Evolutionary conservation across 2,797 vertebrate species (phyloP).

Genomic region (Distichodus sexfasciatus): DNA sequence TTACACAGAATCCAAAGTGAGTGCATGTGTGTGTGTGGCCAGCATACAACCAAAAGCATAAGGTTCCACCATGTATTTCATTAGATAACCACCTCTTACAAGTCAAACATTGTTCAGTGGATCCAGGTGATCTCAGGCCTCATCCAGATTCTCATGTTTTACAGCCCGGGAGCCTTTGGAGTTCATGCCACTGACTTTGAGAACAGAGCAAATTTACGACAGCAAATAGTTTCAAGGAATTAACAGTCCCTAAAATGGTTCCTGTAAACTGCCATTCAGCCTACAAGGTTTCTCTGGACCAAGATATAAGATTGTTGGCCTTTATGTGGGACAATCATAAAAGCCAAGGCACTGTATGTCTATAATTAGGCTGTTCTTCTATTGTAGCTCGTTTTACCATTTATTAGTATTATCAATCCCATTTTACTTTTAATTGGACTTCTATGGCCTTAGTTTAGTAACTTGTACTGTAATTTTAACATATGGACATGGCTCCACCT

Average conservation of each 20-base stretch:
- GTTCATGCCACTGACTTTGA: conserved; percentile 35
- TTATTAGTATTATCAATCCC: not conserved
- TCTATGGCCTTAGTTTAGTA: not conserved
- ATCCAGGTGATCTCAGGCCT: conserved; percentile 23
- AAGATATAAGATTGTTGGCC: not conserved
- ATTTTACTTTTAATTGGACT: no score
- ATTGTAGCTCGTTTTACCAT: not conserved
- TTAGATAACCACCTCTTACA: conserved; percentile 23
- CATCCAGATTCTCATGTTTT: conserved; percentile 25
- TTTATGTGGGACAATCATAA: not conserved
- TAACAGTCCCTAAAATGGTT: conserved; percentile 12
- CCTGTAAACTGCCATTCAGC: conserved; percentile 12
- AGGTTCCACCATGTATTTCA: conserved; percentile 13
- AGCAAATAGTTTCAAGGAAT: conserved; percentile 10
- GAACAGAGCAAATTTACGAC: conserved; percentile 25
- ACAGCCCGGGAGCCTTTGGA: conserved; percentile 19
- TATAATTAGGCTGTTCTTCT: no score
- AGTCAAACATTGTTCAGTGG: conserved; percentile 27
- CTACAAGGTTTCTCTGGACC: not conserved
- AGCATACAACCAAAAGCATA: not conserved
- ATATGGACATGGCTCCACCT: conserved; percentile 32
- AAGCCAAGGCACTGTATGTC: not conserved
- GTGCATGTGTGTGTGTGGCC: conserved; percentile 1
- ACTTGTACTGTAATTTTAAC: not conserved
- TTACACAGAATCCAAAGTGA: conserved; percentile 3